These are phyloP conservation scores for Halocynthia roretzi DNA, from an alignment of 23 tunicate species.

Conservation along the genomic window DNA sequence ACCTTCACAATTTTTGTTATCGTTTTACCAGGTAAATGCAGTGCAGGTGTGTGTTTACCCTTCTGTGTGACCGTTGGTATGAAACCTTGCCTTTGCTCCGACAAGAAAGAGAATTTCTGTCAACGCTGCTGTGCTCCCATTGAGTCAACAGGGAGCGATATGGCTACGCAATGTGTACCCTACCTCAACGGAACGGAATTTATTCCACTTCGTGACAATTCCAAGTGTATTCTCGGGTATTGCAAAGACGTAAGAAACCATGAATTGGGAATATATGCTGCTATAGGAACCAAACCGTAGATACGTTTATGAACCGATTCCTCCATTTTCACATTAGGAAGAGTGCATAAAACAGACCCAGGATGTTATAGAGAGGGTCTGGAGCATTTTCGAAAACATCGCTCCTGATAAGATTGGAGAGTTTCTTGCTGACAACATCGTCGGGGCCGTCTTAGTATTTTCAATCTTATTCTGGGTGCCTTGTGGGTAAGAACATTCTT, in stretches of 20 bases:
- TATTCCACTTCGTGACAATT: slow-evolving; percentile 42
- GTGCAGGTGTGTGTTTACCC: slow-evolving; percentile 59
- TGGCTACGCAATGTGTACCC: slow-evolving; percentile 39
- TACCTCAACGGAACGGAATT: slow-evolving; percentile 5
- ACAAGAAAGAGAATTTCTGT: slow-evolving; percentile 41
- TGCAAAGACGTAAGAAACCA: slow-evolving; percentile 30
- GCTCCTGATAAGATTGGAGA: slow-evolving; percentile 91
- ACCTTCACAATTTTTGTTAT: background rate
- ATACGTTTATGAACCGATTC: background rate
- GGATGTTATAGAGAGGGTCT: slow-evolving; percentile 83
- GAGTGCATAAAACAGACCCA: slow-evolving; percentile 72
- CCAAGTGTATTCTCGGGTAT: slow-evolving; percentile 71
- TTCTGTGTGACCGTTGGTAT: slow-evolving; percentile 65
- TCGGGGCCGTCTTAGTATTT: slow-evolving; percentile 75
- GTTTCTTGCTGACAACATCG: slow-evolving; percentile 82
- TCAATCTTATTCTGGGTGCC: slow-evolving; percentile 84
- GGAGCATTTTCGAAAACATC: slow-evolving; percentile 73
- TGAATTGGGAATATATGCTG: no score
- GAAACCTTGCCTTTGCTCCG: slow-evolving; percentile 66
- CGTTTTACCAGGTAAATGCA: slow-evolving; percentile 53
- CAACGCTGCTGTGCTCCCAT: slow-evolving; percentile 62
- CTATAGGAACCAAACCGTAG: no score
- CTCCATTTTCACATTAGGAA: slow-evolving; percentile 28
- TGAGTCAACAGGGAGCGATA: slow-evolving; percentile 22
- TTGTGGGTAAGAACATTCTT: slow-evolving; percentile 35